Evolutionary conservation across 2,888 invertebrate species (phyloP).

Genomic region (Drosophila niveifrons): DNA sequence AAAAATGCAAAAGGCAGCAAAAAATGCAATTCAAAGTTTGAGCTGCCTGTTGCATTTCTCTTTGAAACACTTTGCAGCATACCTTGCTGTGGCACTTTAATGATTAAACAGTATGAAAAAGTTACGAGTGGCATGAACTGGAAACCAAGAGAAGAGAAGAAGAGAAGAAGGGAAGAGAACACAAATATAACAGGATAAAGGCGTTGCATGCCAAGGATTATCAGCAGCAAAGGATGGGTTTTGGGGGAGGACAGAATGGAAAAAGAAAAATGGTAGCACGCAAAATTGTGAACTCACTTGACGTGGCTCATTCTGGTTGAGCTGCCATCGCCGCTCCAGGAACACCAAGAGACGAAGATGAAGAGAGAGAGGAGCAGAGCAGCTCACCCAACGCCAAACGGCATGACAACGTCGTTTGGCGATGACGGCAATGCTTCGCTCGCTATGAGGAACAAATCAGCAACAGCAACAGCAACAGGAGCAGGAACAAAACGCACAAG

Average conservation of each 20-base stretch:
- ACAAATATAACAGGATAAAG: slow-evolving; percentile 81
- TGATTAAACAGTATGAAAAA: slow-evolving; percentile 32
- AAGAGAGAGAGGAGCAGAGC: not conserved
- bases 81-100: not conserved
- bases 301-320: slow-evolving; percentile 79
- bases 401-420: slow-evolving; percentile 74
- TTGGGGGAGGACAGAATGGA: slow-evolving; percentile 18
- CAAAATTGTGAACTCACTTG: slow-evolving; percentile 82
- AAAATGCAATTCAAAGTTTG: not conserved
- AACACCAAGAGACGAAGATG: not conserved
- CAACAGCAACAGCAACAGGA: slow-evolving; percentile 42
- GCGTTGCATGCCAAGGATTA: slow-evolving; percentile 82
- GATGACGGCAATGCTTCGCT: slow-evolving; percentile 53
- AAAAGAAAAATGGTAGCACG: slow-evolving; percentile 81
- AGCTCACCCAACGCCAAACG: slow-evolving; percentile 47
- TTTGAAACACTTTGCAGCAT: not conserved
- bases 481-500: slow-evolving; percentile 43
- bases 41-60: not conserved
- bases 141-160: slow-evolving; percentile 7
- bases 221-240: slow-evolving; percentile 37
- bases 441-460: slow-evolving; percentile 57
- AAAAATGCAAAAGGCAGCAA: not conserved
- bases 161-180: slow-evolving; percentile 39
- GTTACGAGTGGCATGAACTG: slow-evolving; percentile 23
- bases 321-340: slow-evolving; percentile 33